These are phyloP conservation scores for Apamea monoglypha DNA, from an alignment of 2,888 invertebrate genomes.

Conservation along the genomic window DNA sequence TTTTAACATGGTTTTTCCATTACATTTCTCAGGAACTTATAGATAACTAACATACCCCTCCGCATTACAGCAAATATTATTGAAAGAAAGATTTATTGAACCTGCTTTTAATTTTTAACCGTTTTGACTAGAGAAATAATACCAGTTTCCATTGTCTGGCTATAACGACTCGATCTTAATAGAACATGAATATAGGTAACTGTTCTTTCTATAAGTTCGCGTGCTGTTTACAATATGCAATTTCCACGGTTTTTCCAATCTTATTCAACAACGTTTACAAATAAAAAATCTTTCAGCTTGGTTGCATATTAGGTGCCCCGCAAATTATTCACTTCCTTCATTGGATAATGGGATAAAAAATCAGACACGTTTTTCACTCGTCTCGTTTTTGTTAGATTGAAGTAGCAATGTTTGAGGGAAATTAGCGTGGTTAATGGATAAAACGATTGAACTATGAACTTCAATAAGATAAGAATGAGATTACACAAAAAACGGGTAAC, in stretches of 20 bases:
- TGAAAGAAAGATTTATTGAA: background rate
- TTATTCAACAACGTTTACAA: constrained; percentile 23
- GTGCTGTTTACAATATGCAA: constrained; percentile 15
- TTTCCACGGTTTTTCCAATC: constrained; percentile 13
- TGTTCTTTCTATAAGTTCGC: constrained; percentile 5
- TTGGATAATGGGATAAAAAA: constrained; percentile 60
- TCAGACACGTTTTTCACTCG: constrained; percentile 48
- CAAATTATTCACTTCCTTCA: constrained; percentile 64
- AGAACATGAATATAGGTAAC: background rate
- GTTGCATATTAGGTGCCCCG: constrained; percentile 57
- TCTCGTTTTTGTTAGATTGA: constrained; percentile 45
- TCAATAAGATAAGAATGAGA: constrained; percentile 8
- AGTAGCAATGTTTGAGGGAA: constrained; percentile 10
- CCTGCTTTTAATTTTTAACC: background rate
- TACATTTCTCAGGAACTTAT: background rate
- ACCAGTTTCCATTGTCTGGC: background rate
- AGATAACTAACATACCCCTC: background rate
- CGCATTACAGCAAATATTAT: background rate
- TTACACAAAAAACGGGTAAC: constrained; percentile 7
- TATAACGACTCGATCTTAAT: too few relatives aligned
- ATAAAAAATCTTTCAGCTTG: constrained; percentile 62
- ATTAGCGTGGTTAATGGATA: constrained; percentile 31
- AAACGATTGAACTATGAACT: constrained; percentile 30
- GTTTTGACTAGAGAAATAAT: background rate
- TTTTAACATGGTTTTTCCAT: background rate